Base-by-base conservation (phyloP, 1,140 invertebrate genomes). In the Scaptomyza pallida region DNA sequence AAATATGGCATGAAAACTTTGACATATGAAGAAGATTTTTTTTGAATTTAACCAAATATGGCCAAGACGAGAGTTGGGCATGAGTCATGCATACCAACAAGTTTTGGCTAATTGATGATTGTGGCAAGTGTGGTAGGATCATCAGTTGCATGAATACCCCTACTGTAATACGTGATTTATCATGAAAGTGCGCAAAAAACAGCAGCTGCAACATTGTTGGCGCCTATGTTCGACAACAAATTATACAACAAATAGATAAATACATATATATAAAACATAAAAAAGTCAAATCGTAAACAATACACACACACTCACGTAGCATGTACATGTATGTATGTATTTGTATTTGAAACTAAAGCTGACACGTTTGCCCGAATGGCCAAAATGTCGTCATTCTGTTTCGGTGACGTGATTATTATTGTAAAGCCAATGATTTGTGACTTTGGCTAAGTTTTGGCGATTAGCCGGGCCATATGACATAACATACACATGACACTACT, bases 41-140 rank as follows among this genome's bases (percentile, higher is more conserved):
- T 60, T 54, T 41, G 30, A 43, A 75, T 60, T 72, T 76, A 43
- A 52, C 78, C 78, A 81, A 72, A 72, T 61, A 76, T 60, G 78
- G 78, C 15, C 26, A 68, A 68, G 52, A 51, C 77, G 62, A 75
- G 72, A 80, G 72, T 60, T 75, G 44, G 40, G 37, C 35, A 19
- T 79, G 78, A 80, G 67, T 80, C 77, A 80, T 43, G 4, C 5
- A 9, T 30, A 19, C 21, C 41, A 17, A 33, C 30, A 33, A 33
- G 9, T 35, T 35, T 35, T 35, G 26, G 23, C 23, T 6, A 26
- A n/a, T n/a, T n/a, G n/a, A n/a, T n/a, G n/a, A n/a, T n/a, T n/a
- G 8, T 30, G 9, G 9, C 33, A n/a, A 37, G 12, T 37, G 12
- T 37, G 33, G 3, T n/a, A n/a, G 26, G 23, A 26, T n/a, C 19